Evolutionary conservation across 2,113 vertebrate species (phyloP).

Genomic region (Ciconia boyciana): DNA sequence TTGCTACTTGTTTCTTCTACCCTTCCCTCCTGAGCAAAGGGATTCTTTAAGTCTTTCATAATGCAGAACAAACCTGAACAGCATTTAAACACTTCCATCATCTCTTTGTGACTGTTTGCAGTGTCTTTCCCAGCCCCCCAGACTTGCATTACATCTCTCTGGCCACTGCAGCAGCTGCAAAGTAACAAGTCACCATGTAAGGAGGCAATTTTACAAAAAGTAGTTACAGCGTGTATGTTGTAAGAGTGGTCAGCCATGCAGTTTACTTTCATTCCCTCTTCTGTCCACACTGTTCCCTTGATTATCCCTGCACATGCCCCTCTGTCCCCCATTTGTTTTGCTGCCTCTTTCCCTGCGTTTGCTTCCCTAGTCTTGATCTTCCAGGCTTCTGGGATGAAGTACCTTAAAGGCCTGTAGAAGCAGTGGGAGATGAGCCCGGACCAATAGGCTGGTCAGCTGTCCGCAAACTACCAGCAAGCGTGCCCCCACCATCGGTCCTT

Average conservation of each 20-base stretch:
- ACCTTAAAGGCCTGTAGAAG: slow-evolving; percentile 20
- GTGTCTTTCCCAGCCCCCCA: background rate
- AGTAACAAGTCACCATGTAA: background rate
- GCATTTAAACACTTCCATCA: background rate
- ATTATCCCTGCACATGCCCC: background rate
- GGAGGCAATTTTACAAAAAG: background rate
- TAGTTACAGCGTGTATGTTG: background rate
- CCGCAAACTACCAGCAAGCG: background rate
- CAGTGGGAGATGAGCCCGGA: slow-evolving; percentile 21
- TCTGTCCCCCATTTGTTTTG: background rate
- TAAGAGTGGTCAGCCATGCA: background rate
- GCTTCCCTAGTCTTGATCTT: slow-evolving; percentile 33
- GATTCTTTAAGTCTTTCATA: background rate
- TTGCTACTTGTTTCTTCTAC: background rate
- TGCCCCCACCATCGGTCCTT: background rate
- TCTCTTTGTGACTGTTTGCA: background rate
- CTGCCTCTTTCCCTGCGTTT: background rate
- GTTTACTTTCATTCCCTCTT: background rate
- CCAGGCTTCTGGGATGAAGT: slow-evolving; percentile 18
- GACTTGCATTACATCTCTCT: background rate
- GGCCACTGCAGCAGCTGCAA: slow-evolving; percentile 9
- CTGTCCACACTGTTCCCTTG: background rate
- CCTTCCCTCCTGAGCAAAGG: background rate
- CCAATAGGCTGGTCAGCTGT: slow-evolving; percentile 20
- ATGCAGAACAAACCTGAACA: background rate